Base-by-base conservation (phyloP, 2,113 vertebrate species). In the Marmota flaviventris region DNA sequence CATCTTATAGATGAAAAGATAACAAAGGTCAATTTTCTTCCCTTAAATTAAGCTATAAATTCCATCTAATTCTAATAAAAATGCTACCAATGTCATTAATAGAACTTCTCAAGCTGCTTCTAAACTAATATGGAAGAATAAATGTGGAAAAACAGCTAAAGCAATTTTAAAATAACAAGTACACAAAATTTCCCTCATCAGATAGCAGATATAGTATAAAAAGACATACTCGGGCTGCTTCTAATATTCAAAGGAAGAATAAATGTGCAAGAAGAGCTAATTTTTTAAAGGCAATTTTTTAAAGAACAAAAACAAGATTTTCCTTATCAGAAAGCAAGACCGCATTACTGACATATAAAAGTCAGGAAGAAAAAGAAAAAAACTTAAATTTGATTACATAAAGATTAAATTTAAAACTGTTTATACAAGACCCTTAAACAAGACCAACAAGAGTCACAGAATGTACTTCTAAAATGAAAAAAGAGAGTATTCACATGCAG, bases 401-500 rank as follows among this genome's bases (percentile, higher is more conserved):
- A 96, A 96, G 93, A 90, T 22, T 61, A 70, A 91, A 61, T 75
- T 95, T 79, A 63, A 96, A 92, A 78, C 37, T 58, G 65, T 90
- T 86, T 37, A 22, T 70, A 11, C 73, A 77, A 67, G 48, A 92
- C 4, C 37, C 17, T 76, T 39, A 65, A 53, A 89, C 27, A 79
- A 48, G 32, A 92, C 81, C 90, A 78, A 91, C 13, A 61, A 78
- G 17, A 65, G 89, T 22, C 77, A 37, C 45, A 91, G 61, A 93
- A 77, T 76, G 58, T 51, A 85, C 73, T 32, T 78, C 20, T 24
- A 96, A 78, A 34, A 84, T 69, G 27, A 72, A 78, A 93, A 94
- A 84, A 22, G 9, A 58, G 72, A 84, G 25, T 65, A 89, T 45
- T 65, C 56, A 61, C 27, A 83, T 76, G 69, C 2, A 61, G 51